Base-by-base conservation (phyloP, 2,113 vertebrate genomes). In the Erythrolamprus reginae region DNA sequence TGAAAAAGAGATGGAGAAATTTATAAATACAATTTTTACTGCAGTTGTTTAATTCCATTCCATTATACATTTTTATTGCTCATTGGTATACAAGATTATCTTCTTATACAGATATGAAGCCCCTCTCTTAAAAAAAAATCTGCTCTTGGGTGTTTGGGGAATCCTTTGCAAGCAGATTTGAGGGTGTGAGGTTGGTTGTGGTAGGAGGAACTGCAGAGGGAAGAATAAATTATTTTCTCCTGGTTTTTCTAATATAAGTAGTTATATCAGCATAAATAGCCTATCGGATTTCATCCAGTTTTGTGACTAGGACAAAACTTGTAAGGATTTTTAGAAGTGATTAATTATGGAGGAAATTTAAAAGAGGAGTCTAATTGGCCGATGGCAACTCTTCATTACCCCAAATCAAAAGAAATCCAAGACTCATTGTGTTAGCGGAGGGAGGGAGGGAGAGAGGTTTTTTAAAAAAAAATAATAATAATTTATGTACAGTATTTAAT, bases 11-110 rank as follows among this genome's bases (percentile, higher is more conserved):
- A 42, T 77, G 33, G 33, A 77, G 33, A 77, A 3, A 77, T 42
- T 42, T 42, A 61, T 93, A 87, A 92, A 93, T 82, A 90, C 82
- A 13, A 86, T 5, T 3, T 88, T 42, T 26, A 58, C 50, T 89
- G 26, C 50, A 52, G 28, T 24, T 93, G 89, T 33, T 55, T 86
- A 33, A 21, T 77, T 42, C 3, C 1, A 77, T 21, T 10, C 17
- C 70, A 77, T 42, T 42, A 77, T 21, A 42, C 33, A 21, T 77
- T 77, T 77, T 21, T 42, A 42, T 42, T 77, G 17, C 21, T 77
- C 33, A 9, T 3, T 77, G 33, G 7, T 77, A 77, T 77, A 9
- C 33, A 77, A 77, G 70, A 42, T 10, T 7, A 42, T 77, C 17
- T 70, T 70, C 61, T 38, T 77, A 8, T 21, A 9, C 61, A 9